These are phyloP conservation scores for Drosophila mauritiana DNA, from an alignment of 1,140 invertebrate genomes.

Conservation along the genomic window DNA sequence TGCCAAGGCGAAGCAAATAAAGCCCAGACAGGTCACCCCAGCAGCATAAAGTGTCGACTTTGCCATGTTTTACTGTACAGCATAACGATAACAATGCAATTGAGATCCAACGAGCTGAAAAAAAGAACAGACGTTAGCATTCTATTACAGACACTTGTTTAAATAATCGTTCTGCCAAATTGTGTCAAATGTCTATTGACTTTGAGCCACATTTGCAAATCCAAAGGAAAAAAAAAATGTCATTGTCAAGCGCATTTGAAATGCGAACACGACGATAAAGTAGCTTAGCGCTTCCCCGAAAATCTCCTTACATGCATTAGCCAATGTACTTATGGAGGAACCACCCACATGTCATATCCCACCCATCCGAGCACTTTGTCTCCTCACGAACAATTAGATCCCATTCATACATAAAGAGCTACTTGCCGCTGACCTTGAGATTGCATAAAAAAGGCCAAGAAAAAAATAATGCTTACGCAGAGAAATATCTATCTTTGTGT, in stretches of 20 bases:
- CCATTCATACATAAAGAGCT: slow-evolving; percentile 78
- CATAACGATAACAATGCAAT: slow-evolving; percentile 67
- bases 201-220: slow-evolving; percentile 34
- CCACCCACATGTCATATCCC: slow-evolving; percentile 29
- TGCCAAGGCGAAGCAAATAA: slow-evolving; percentile 91
- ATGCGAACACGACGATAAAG: neutral
- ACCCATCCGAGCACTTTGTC: slow-evolving; percentile 32
- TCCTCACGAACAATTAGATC: slow-evolving; percentile 77
- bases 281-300: slow-evolving; percentile 23
- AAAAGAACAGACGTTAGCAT: slow-evolving; percentile 8
- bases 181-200: slow-evolving; percentile 33
- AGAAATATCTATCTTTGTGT: slow-evolving; percentile 35
- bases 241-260: slow-evolving; percentile 31
- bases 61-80: slow-evolving; percentile 83
- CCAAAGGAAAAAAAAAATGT: slow-evolving; percentile 3
- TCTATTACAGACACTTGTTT: slow-evolving; percentile 11
- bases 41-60: slow-evolving; percentile 88
- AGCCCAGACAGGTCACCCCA: slow-evolving; percentile 90
- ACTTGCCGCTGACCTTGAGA: slow-evolving; percentile 73
- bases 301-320: slow-evolving; percentile 18
- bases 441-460: slow-evolving; percentile 43
- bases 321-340: neutral
- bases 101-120: slow-evolving; percentile 52
- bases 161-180: slow-evolving; percentile 26
- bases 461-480: slow-evolving; percentile 58